phyloP scores from a whole-genome alignment of 1,140 invertebrate species.

The Sycophaga agraensis region DNA sequence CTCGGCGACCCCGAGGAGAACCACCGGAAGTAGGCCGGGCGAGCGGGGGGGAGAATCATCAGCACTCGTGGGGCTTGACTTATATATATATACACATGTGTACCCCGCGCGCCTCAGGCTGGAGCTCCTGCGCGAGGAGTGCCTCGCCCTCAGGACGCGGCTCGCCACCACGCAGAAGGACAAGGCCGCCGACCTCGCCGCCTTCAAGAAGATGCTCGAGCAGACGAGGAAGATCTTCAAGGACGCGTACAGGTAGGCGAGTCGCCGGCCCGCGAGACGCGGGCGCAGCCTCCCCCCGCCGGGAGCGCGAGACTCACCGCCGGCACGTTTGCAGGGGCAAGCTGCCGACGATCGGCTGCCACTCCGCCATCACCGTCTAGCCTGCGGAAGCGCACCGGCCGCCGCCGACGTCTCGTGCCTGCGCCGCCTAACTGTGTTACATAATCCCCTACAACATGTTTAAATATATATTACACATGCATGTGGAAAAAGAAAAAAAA shows the following conservation, averaged over 20 bases:
- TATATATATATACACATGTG: too few relatives aligned
- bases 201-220: constrained; percentile 46
- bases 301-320: too few relatives aligned
- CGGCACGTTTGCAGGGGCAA: constrained; percentile 6
- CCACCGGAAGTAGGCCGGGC: constrained; percentile 37
- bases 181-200: constrained; percentile 43
- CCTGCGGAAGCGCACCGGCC: too few relatives aligned
- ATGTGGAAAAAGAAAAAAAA: too few relatives aligned
- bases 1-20: constrained; percentile 32
- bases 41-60: too few relatives aligned
- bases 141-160: constrained; percentile 47
- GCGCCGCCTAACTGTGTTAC: background rate
- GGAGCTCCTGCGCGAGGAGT: constrained; percentile 53
- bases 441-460: too few relatives aligned
- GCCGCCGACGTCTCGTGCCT: too few relatives aligned
- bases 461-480: background rate
- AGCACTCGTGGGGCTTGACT: too few relatives aligned
- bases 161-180: constrained; percentile 46
- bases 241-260: constrained; percentile 45
- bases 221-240: constrained; percentile 41
- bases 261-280: too few relatives aligned
- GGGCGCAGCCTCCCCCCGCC: too few relatives aligned
- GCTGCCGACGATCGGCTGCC: background rate
- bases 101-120: too few relatives aligned
- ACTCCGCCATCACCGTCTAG: too few relatives aligned